Percentiles rank a stretch among this genome's conserved stretches.
Conservation (phyloP, 2,797 vertebrate genomes). For the Enteromius trimaculatus region DNA sequence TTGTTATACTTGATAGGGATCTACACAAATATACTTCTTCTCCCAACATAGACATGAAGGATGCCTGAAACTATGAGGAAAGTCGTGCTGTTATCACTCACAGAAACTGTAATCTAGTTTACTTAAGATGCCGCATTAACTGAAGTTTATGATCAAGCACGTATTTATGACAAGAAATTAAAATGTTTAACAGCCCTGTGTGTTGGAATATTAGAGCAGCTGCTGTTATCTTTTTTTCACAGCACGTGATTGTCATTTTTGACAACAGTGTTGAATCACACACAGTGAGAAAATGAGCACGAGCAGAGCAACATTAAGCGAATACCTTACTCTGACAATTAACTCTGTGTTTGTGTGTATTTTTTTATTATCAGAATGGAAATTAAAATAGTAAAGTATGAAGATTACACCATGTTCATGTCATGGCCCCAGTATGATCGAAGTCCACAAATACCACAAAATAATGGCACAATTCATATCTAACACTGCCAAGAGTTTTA, state of each 20-base stretch:
- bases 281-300: conserved; percentile 4
- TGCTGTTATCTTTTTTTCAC: background rate
- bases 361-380: conserved; percentile 8
- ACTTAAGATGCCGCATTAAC: background rate
- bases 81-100: background rate
- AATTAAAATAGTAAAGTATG: background rate
- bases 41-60: background rate
- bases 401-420: background rate
- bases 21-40: background rate
- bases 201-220: background rate
- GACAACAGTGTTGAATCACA: conserved; percentile 12
- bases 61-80: background rate
- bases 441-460: background rate
- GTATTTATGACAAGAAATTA: background rate
- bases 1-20: background rate
- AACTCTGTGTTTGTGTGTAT: background rate
- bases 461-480: background rate
- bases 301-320: background rate
- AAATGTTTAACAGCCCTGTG: background rate
- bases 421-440: background rate
- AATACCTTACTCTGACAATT: background rate
- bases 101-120: background rate
- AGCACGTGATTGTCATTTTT: background rate
- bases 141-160: background rate
- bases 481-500: background rate